Evolutionary conservation across 2,888 invertebrate species (phyloP), one percentile per base, ranked within the genome.

Genomic region (Drosophila helvetica): DNA sequence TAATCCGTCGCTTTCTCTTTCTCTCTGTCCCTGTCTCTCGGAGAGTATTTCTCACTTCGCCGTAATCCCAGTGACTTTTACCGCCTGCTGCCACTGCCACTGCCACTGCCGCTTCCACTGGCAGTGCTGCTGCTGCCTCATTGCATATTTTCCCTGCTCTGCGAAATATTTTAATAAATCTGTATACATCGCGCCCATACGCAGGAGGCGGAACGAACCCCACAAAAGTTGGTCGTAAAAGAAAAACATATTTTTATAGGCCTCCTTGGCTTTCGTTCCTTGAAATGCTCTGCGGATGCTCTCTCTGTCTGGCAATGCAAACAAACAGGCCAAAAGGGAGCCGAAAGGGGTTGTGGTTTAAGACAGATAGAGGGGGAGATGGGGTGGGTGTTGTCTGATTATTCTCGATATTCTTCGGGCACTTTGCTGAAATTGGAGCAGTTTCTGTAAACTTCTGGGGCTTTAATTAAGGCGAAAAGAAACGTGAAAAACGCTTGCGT

Each of bases 141-240:
- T 47, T 53, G 48, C 54, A 53, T 38, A 38, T 38, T 38, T 38
- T 38, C 38, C 47, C 56, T 54, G 56, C 55, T 60, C 48, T 47
- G 53, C 18, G 53, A 68, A 72, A 80, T 80, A 60, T 73, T 84
- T 84, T 75, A 72, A 80, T 84, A 80, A 84, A 80, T 78, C 58
- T 57, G 70, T 62, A 58, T 27, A 51, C 56, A 59, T 43, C 48
- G 6, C 38, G 12, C 9, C 12, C 25, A 59, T 45, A 46, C 57
- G 45, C 45, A 17, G 27, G 7, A 38, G 38, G 15, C 38, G 17
- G 30, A 56, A 51, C 15, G 38, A 38, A 15, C 38, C 7, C 38
- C n/a, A 46, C 52, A 66, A 55, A 59, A 66, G 61, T 59, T 58
- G 56, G 69, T 62, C 65, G 70, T 72, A 79, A 80, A 76, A 64